A percentile compares a stretch with the other conserved stretches of the same genome.
These are phyloP conservation scores for Spilosoma lubricipeda DNA, from an alignment of 2,888 invertebrate species.

Conservation along the genomic window DNA sequence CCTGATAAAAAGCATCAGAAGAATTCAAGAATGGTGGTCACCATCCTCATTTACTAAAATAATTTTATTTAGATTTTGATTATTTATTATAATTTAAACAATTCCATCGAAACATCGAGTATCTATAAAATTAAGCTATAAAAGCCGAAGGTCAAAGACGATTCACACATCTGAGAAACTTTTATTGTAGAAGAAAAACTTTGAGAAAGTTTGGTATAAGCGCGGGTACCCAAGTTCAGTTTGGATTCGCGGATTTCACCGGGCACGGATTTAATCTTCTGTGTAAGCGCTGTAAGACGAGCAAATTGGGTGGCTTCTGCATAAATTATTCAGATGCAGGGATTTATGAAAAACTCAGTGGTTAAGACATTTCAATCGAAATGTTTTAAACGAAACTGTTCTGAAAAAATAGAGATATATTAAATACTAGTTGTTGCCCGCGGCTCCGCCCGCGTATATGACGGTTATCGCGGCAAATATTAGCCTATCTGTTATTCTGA, in stretches of 20 bases:
- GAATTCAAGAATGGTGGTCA: no score
- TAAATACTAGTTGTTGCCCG: no score
- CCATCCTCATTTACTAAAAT: no score
- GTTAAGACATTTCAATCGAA: not conserved
- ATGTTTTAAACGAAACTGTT: not conserved
- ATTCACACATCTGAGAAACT: not conserved
- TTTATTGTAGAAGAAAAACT: constrained; percentile 24
- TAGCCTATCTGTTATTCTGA: no score
- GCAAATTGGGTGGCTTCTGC: constrained; percentile 29
- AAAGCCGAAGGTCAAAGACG: not conserved
- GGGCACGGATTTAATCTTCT: constrained; percentile 52
- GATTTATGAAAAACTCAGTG: constrained; percentile 6
- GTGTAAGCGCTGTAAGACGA: constrained; percentile 40
- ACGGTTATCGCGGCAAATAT: no score
- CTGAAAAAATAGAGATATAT: not conserved
- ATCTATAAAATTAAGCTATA: not conserved
- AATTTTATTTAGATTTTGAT: no score
- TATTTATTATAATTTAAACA: no score
- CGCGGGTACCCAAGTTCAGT: constrained; percentile 47
- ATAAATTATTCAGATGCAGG: constrained; percentile 18
- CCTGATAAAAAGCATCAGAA: no score
- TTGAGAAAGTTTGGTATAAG: constrained; percentile 46
- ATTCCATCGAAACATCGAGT: not conserved
- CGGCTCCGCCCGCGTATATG: no score
- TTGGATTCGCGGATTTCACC: constrained; percentile 53